These are phyloP conservation scores for Bradysia coprophila DNA, from an alignment of 1,140 invertebrate species.

Conservation along the genomic window DNA sequence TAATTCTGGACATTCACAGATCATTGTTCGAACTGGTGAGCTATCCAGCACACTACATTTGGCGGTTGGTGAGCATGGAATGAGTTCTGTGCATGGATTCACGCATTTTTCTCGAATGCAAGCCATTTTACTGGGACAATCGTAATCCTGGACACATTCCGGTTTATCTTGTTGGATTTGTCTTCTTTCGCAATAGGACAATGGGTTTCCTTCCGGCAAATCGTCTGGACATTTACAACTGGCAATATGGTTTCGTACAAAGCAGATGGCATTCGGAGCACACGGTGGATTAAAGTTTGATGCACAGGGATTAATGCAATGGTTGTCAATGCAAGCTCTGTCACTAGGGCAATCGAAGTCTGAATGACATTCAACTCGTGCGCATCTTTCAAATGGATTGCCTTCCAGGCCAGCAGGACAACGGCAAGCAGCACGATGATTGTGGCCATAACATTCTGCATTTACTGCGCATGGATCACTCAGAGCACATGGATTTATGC, in stretches of 20 bases:
- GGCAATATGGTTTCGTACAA: conserved; percentile 52
- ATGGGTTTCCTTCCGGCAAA: conserved; percentile 54
- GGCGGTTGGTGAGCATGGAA: conserved; percentile 48
- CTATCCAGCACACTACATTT: conserved; percentile 63
- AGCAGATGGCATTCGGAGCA: conserved; percentile 62
- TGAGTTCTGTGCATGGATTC: conserved; percentile 54
- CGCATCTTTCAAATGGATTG: conserved; percentile 58
- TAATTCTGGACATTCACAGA: conserved; percentile 65
- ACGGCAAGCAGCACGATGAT: conserved; percentile 54
- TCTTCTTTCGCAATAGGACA: conserved; percentile 48
- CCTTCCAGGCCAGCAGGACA: conserved; percentile 50
- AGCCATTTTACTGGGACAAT: conserved; percentile 60
- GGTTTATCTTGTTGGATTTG: conserved; percentile 29
- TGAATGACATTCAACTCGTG: conserved; percentile 58
- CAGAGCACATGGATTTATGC: conserved; percentile 57
- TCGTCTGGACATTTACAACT: conserved; percentile 57
- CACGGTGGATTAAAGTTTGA: conserved; percentile 39
- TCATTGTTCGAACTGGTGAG: conserved; percentile 62
- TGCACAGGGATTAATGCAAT: conserved; percentile 58
- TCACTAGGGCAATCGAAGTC: conserved; percentile 55
- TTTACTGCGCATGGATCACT: conserved; percentile 61
- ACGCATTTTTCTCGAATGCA: conserved; percentile 63
- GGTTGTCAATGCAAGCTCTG: conserved; percentile 44
- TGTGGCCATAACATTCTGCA: conserved; percentile 60
- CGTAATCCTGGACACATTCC: conserved; percentile 55